Conservation (phyloP, 1,140 invertebrate genomes). For the roundworm (Caenorhabditis elegans) region WBcel235 BX284604.4:12744501-12745000, state of each 20-base stretch:
- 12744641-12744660: slow-evolving; percentile 8
- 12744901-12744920: no score
- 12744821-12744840: no score
- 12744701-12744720: slow-evolving; percentile 10
- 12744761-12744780: neutral
- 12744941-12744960: no score
- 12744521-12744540: no score
- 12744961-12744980: no score
- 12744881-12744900: no score
- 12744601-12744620: neutral
- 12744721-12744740: neutral
- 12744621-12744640: neutral
- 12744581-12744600: neutral
- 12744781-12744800: neutral
- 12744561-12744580: neutral
- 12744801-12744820: no score
- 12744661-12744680: slow-evolving; percentile 1
- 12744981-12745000: no score
- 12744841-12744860: no score
- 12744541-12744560: neutral
- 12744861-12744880: no score
- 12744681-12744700: slow-evolving; percentile 4
- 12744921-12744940: no score
- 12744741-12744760: neutral
- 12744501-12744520: no score